Conservation (phyloP, 2,797 vertebrate species). For the Amniataba percoides region DNA sequence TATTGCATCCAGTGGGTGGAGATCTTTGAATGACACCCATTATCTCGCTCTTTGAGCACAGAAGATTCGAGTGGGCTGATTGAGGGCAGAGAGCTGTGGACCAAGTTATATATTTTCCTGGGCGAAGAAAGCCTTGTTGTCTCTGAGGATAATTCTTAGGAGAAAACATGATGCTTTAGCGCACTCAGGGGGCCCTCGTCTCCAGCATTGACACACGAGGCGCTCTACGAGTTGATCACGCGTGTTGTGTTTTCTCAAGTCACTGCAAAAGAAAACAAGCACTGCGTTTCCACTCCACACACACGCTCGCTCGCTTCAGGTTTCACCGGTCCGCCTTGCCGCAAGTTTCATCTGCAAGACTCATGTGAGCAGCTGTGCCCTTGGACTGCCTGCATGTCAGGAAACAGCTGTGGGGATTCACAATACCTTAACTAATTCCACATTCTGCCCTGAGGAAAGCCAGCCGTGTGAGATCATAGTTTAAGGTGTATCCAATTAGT, state of each 20-base stretch:
- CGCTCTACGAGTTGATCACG: constrained; percentile 5
- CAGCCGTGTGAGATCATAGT: constrained; percentile 81
- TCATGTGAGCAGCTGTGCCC: constrained; percentile 82
- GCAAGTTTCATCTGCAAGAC: constrained; percentile 62
- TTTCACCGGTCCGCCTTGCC: constrained; percentile 40
- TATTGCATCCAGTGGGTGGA: constrained; percentile 58
- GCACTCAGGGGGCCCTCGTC: constrained; percentile 8
- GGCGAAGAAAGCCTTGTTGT: constrained; percentile 58
- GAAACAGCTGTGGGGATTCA: constrained; percentile 85
- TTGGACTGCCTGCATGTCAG: constrained; percentile 68
- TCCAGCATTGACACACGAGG: not conserved
- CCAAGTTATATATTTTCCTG: constrained; percentile 49
- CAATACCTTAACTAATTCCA: constrained; percentile 83
- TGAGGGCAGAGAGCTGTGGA: constrained; percentile 38
- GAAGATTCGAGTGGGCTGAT: constrained; percentile 53
- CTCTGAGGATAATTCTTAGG: constrained; percentile 30
- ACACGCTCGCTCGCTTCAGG: constrained; percentile 45
- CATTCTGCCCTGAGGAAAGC: constrained; percentile 73
- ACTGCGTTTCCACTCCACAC: constrained; percentile 37
- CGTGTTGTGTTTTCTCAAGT: not conserved
- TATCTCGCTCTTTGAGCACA: constrained; percentile 50
- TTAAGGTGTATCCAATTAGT: constrained; percentile 82
- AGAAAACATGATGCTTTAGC: constrained; percentile 25
- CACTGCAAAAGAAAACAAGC: constrained; percentile 8
- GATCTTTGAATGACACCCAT: constrained; percentile 66